phyloP scores from a whole-genome alignment of 2,113 vertebrate species.

The Engystomops pustulosus region DNA sequence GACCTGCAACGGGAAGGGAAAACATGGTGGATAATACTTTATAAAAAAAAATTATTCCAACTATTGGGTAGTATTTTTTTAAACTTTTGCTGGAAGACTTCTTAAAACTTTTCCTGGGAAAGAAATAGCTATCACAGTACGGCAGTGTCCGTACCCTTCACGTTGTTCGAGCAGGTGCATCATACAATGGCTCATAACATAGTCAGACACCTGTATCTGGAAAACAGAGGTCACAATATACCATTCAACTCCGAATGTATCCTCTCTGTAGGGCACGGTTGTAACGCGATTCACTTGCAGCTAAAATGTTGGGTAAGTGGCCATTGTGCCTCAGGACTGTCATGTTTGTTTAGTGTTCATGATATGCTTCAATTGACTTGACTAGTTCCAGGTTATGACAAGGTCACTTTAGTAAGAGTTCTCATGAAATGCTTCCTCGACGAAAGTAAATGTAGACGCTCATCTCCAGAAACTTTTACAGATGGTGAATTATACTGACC shows the following conservation, averaged over 20 bases:
- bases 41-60: too few species aligned
- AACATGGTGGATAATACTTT: too few species aligned
- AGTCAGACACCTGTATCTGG: constrained; percentile 28
- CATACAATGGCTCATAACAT: neutral
- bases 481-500: too few species aligned
- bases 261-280: constrained; percentile 36
- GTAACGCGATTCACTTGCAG: constrained; percentile 37
- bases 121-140: too few species aligned
- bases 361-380: constrained; percentile 45
- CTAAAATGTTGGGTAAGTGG: constrained; percentile 44
- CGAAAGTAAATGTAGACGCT: constrained; percentile 3
- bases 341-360: constrained; percentile 47
- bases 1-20: too few species aligned
- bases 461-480: neutral
- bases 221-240: constrained; percentile 37
- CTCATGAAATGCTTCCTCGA: constrained; percentile 1
- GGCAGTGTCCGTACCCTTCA: neutral
- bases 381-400: constrained; percentile 51
- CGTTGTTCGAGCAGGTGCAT: neutral
- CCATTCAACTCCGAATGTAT: constrained; percentile 34
- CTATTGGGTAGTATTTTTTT: too few species aligned
- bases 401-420: constrained; percentile 27
- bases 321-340: constrained; percentile 45
- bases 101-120: neutral
- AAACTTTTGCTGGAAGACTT: too few species aligned